Base-by-base conservation (phyloP, 2,888 invertebrate genomes). In the Tetranychus truncatus region DNA sequence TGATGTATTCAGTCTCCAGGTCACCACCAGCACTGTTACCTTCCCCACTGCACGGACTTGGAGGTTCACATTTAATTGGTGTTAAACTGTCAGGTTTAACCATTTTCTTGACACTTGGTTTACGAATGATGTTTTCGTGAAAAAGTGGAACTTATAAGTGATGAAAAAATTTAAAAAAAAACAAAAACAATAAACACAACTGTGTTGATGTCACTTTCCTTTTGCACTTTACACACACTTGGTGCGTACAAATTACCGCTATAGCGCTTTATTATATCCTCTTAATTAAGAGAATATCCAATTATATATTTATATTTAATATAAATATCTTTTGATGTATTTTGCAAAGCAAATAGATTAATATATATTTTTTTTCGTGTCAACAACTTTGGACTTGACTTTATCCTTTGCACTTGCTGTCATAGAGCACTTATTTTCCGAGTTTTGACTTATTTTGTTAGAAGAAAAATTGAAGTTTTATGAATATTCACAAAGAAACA, bases 1-100 rank as follows among this genome's bases (percentile, higher is more conserved):
- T 76, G 67, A 76, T 77, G 21, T 74, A 76, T 34, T 77, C 77
- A 21, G 77, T 74, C 45, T 77, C 76, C 5, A 76, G 76, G 20
- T 76, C 76, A 24, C 24, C 74, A 21, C 76, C 75, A n/a, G 45
- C 72, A 73, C 74, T 74, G 66, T 77, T 77, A 24, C 75, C 76
- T 9, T 77, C 77, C 15, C 74, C 77, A 73, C 75, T 75, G 18
- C 74, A 76, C n/a, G 75, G 77, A 18, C 65, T 66, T 24, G 74
- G 66, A 20, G 76, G 76, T 73, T 77, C 77, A 67, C 77, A 77
- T 66, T 77, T 77, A 20, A 77, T 69, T 5, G 76, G 74, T 15
- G 55, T 73, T 46, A 72, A 72, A 73, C n/a, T 66, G 46, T 73
- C 73, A 18, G 73, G 73, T 66, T 73, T 73, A 24, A 73, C 73